Evolutionary conservation across 1,140 invertebrate species (phyloP).

Genomic region (Andricus grossulariae): DNA sequence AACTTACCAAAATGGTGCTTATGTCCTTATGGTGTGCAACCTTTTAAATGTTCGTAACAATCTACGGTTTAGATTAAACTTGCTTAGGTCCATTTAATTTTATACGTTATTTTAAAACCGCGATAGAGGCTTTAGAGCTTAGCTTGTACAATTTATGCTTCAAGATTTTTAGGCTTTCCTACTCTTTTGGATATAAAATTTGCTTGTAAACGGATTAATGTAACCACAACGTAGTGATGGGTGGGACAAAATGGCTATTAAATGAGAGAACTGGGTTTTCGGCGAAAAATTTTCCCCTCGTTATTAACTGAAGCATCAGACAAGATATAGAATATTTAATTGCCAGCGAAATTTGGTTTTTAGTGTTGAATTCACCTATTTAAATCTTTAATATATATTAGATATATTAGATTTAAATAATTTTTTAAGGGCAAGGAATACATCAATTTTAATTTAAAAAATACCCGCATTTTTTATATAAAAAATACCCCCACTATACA

Average conservation of each 20-base stretch:
- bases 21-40: too few species aligned
- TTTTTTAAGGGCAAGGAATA: too few species aligned
- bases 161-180: slow-evolving; percentile 28
- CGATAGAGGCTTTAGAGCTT: slow-evolving; percentile 23
- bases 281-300: too few species aligned
- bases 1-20: too few species aligned
- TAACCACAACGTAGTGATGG: not conserved
- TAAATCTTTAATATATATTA: too few species aligned
- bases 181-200: slow-evolving; percentile 25
- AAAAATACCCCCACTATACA: too few species aligned
- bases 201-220: slow-evolving; percentile 37
- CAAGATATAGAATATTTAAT: not conserved
- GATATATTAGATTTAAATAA: too few species aligned
- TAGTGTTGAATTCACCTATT: too few species aligned
- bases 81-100: not conserved
- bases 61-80: not conserved
- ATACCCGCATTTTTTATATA: too few species aligned
- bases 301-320: not conserved
- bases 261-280: not conserved
- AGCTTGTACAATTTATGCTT: slow-evolving; percentile 14
- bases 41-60: too few species aligned
- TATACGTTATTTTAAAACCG: slow-evolving; percentile 13
- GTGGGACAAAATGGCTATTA: not conserved
- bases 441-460: too few species aligned
- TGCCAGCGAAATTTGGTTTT: too few species aligned